Evolutionary conservation across 2,113 vertebrate species (phyloP).

Genomic region (Cinclus cinclus): DNA sequence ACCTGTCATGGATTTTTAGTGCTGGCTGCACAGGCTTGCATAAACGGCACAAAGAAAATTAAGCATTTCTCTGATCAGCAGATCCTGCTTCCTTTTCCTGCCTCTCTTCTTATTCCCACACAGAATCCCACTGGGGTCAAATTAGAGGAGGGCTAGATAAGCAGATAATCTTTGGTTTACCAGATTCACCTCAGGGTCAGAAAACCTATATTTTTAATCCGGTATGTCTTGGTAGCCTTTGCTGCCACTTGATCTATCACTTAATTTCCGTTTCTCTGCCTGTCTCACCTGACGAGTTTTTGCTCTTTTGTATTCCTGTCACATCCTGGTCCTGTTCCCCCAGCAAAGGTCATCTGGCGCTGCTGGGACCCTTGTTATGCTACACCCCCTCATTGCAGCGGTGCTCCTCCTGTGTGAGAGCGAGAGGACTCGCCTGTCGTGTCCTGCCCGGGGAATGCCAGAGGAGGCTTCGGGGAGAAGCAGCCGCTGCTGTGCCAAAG

Average conservation of each 20-base stretch:
- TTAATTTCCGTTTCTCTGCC: background rate
- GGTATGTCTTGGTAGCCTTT: background rate
- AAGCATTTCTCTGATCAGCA: background rate
- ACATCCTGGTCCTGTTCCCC: background rate
- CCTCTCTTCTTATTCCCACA: background rate
- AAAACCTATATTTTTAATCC: background rate
- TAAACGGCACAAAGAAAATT: background rate
- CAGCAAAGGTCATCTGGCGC: background rate
- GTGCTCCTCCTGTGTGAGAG: background rate
- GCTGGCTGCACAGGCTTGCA: background rate
- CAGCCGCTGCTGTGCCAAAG: accelerated
- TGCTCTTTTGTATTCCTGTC: background rate
- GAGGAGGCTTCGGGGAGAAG: background rate
- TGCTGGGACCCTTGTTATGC: background rate
- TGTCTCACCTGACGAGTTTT: background rate
- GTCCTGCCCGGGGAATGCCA: background rate
- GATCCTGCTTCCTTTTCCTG: background rate
- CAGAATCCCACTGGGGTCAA: background rate
- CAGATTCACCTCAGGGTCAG: background rate
- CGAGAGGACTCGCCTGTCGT: background rate
- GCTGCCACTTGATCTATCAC: background rate
- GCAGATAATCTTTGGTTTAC: background rate
- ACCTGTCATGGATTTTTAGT: background rate
- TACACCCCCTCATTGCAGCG: background rate
- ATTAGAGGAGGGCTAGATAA: background rate